A percentile compares a stretch with the other conserved stretches of the same genome.
These are phyloP conservation scores for Caenorhabditis afra DNA, from an alignment of 2,888 invertebrate genomes.

Conservation along the genomic window DNA sequence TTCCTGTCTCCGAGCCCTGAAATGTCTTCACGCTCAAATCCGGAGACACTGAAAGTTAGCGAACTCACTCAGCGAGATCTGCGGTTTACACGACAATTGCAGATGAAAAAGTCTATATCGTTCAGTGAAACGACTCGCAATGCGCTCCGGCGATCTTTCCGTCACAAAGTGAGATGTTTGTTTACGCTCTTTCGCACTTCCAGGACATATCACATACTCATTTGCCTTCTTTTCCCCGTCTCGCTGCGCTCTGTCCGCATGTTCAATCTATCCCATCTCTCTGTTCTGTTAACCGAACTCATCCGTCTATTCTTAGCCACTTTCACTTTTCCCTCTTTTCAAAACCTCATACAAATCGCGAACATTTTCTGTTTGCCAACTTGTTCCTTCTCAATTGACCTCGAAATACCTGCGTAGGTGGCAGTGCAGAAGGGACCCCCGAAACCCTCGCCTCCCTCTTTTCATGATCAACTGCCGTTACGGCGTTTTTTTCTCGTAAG, in stretches of 20 bases:
- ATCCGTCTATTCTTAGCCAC: constrained; percentile 41
- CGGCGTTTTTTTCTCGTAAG: constrained; percentile 51
- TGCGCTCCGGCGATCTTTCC: constrained; percentile 48
- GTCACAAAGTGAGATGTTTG: constrained; percentile 53
- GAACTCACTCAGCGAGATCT: too few species aligned
- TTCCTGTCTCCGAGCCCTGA: constrained; percentile 39
- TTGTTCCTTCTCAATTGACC: constrained; percentile 45
- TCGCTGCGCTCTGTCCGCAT: not conserved
- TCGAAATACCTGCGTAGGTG: constrained; percentile 56
- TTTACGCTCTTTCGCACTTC: constrained; percentile 30
- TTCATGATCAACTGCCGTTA: constrained; percentile 53
- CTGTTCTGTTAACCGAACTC: constrained; percentile 9
- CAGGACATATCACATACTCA: constrained; percentile 31
- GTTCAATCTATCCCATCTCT: constrained; percentile 9
- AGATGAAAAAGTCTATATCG: constrained; percentile 63
- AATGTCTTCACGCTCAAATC: constrained; percentile 20
- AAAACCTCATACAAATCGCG: constrained; percentile 40
- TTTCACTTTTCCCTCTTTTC: constrained; percentile 6
- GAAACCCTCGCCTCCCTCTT: constrained; percentile 24
- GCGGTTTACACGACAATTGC: constrained; percentile 31
- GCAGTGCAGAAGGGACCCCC: constrained; percentile 20
- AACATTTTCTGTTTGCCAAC: constrained; percentile 53
- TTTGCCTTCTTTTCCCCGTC: not conserved
- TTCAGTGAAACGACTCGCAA: constrained; percentile 61
- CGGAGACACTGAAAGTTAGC: constrained; percentile 11